These are phyloP conservation scores for Scaptomyza polygonia DNA, from an alignment of 2,888 invertebrate genomes.

Conservation along the genomic window DNA sequence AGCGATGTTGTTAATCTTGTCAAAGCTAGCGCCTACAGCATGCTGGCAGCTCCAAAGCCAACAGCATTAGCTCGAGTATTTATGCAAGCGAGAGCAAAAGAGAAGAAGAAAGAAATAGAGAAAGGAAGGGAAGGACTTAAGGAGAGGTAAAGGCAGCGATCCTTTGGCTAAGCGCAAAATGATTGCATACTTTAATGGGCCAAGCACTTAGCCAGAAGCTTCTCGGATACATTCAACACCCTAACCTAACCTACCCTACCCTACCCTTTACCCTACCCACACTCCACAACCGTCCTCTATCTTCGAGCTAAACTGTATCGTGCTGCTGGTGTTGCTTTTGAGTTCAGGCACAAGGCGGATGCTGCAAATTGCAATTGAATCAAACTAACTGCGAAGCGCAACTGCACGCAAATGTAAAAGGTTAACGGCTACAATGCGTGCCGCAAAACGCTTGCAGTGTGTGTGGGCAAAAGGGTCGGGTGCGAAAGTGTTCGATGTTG, in stretches of 20 bases:
- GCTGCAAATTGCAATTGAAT: conserved; percentile 72
- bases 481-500: neutral
- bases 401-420: conserved; percentile 65
- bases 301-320: neutral
- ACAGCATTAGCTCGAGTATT: conserved; percentile 14
- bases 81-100: conserved; percentile 8
- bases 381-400: conserved; percentile 61
- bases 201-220: conserved; percentile 62
- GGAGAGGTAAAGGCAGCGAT: neutral
- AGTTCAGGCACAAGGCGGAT: conserved; percentile 32
- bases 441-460: conserved; percentile 5
- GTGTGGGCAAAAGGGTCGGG: neutral
- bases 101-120: too few relatives aligned
- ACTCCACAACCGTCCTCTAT: neutral
- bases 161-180: conserved; percentile 60
- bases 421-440: conserved; percentile 59
- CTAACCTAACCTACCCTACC: neutral
- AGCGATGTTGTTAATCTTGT: conserved; percentile 29
- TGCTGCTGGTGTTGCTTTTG: conserved; percentile 15
- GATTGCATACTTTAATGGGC: conserved; percentile 79
- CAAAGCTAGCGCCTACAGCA: conserved; percentile 4
- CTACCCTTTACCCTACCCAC: too few relatives aligned
- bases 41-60: conserved; percentile 19
- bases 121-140: neutral
- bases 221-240: conserved; percentile 20